Evolutionary conservation across 2,888 invertebrate genomes (phyloP).

Genomic region (Pseudococcus jackbeardsleyi): DNA sequence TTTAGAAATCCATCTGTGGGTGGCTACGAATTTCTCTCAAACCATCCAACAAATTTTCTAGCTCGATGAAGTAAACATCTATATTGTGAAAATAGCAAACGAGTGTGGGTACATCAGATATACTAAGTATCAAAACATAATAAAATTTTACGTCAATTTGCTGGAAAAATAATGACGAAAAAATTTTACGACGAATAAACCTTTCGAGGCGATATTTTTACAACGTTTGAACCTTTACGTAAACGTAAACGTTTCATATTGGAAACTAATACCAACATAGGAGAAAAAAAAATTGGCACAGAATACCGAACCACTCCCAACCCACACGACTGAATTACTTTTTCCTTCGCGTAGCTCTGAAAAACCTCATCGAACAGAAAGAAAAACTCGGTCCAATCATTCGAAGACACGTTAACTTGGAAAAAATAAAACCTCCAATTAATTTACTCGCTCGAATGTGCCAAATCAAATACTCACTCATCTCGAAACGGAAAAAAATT

Average conservation of each 20-base stretch:
- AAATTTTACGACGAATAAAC: too few species aligned
- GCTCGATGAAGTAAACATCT: too few species aligned
- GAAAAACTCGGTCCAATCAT: not conserved
- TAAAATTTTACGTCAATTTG: not conserved
- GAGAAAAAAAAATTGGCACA: not conserved
- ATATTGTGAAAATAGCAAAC: too few species aligned
- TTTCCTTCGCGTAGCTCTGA: not conserved
- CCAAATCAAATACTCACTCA: not conserved
- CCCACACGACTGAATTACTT: not conserved
- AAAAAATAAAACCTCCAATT: constrained; percentile 1
- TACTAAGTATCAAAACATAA: not conserved
- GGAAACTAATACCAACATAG: not conserved
- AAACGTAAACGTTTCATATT: not conserved
- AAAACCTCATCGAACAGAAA: not conserved
- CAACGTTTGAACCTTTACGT: not conserved
- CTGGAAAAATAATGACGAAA: not conserved
- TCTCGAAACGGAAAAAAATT: not conserved
- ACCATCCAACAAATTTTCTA: too few species aligned
- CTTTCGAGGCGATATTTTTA: not conserved
- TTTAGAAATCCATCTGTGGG: too few species aligned
- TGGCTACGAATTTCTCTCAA: too few species aligned
- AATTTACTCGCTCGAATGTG: not conserved
- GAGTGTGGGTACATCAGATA: too few species aligned
- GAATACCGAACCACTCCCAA: not conserved
- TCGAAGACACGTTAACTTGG: not conserved